phyloP scores from a whole-genome alignment of 64 coral and sea anemone genomes.

The Pocillopora damicornis region DNA sequence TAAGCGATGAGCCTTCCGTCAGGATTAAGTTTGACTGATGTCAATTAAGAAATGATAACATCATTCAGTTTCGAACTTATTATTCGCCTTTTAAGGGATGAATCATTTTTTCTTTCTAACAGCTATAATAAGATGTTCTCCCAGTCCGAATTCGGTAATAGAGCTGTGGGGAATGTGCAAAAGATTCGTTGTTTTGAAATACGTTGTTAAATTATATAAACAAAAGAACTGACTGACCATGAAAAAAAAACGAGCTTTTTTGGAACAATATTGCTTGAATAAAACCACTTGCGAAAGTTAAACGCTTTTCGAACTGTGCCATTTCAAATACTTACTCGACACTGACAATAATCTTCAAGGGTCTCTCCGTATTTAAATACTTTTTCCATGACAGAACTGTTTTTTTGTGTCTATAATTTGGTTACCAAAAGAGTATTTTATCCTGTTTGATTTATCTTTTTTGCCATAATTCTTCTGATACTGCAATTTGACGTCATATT shows the following conservation, averaged over 20 bases:
- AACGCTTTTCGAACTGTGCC: too few species aligned
- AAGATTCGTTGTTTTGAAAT: not conserved
- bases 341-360: too few species aligned
- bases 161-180: not conserved
- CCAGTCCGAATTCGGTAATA: not conserved
- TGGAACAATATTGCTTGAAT: too few species aligned
- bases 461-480: not conserved
- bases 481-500: not conserved
- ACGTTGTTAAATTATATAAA: not conserved
- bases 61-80: not conserved
- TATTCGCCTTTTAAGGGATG: not conserved
- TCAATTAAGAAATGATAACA: not conserved
- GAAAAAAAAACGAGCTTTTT: too few species aligned
- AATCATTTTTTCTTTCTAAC: not conserved
- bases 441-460: not conserved
- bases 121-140: not conserved
- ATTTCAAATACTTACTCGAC: too few species aligned
- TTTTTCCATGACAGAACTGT: not conserved
- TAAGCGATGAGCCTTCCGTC: not conserved
- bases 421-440: not conserved
- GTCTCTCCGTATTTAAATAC: too few species aligned
- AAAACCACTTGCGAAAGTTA: too few species aligned
- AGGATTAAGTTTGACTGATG: not conserved
- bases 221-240: not conserved
- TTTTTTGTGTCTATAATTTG: not conserved